Evolutionary conservation across 2,113 vertebrate species (phyloP), one percentile per base, ranked within the genome.

Genomic region (Guaruba guarouba): DNA sequence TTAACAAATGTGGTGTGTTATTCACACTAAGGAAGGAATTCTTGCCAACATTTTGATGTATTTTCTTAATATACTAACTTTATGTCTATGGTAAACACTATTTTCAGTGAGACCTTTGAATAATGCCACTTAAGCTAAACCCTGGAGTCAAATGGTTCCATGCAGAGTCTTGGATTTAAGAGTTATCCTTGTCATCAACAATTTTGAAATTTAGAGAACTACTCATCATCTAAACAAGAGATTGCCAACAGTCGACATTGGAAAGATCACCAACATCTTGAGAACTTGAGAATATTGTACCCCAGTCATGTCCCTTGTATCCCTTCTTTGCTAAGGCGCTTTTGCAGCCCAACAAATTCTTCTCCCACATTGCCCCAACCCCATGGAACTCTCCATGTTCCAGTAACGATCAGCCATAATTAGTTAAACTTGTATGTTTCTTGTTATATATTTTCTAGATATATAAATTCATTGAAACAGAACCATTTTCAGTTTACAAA

Each of bases 321-420:
- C 13, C 22, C 13, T 88, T 66, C 33, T 16, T 31, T 35, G 23
- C 6, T 67, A 92, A 92, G 80, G 9, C 29, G 27, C 17, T 48
- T 84, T 27, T 62, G 10, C 28, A 66, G 28, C 2, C 12, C 37
- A 41, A 49, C 9, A 33, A 77, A 28, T 70, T 54, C 19, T 67
- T 5, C 7, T 11, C 5, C 11, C 4, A 9, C 2, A 1, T 57
- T 81, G 3, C 8, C 5, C 37, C 54, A 23, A 15, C 4, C 41
- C 54, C 35, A 19, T 44, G 70, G 52, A 44, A 13, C 17, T 76
- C 49, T 68, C 54, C 46, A 86, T 41, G 55, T 29, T 90, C 41
- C 51, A 67, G 28, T 44, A 63, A 67, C 18, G 75, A 43, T 74
- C 31, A 71, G 6, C 20, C 20, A 41, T 43, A 63, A 10, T 69